Evolutionary conservation across 2,888 invertebrate species (phyloP).

Genomic region (Caradrina clavipalpis): DNA sequence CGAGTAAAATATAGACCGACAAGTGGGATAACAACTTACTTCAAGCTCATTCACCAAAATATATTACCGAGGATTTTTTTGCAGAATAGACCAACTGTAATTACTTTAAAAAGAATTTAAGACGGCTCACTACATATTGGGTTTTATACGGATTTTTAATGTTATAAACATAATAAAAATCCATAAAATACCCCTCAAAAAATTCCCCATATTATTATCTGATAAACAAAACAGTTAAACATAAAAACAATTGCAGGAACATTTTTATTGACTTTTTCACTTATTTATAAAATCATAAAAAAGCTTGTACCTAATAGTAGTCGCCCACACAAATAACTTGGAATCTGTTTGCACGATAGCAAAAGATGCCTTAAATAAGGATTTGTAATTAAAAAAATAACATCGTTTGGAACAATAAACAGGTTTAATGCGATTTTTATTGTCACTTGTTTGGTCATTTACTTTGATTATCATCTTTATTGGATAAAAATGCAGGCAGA

Average conservation of each 20-base stretch:
- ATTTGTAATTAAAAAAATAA: constrained; percentile 9
- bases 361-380: constrained; percentile 11
- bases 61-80: no score
- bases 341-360: constrained; percentile 8
- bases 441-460: constrained; percentile 9
- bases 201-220: constrained; percentile 10
- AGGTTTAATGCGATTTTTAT: constrained; percentile 33
- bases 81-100: no score
- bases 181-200: constrained; percentile 14
- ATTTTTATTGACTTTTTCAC: constrained; percentile 3
- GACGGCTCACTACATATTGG: background rate
- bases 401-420: constrained; percentile 21
- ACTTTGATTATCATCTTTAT: constrained; percentile 14
- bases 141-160: no score
- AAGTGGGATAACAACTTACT: no score
- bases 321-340: constrained; percentile 40
- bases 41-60: no score
- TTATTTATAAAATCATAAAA: constrained; percentile 30
- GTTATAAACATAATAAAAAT: constrained; percentile 9
- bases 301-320: constrained; percentile 3
- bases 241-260: constrained; percentile 6
- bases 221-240: constrained; percentile 18
- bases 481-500: background rate
- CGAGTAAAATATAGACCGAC: no score
- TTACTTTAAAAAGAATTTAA: no score